Percentiles rank a stretch among this genome's conserved stretches.
Evolutionary conservation across 2,888 invertebrate species (phyloP).

Genomic region (Pristionchus maxplancki): DNA sequence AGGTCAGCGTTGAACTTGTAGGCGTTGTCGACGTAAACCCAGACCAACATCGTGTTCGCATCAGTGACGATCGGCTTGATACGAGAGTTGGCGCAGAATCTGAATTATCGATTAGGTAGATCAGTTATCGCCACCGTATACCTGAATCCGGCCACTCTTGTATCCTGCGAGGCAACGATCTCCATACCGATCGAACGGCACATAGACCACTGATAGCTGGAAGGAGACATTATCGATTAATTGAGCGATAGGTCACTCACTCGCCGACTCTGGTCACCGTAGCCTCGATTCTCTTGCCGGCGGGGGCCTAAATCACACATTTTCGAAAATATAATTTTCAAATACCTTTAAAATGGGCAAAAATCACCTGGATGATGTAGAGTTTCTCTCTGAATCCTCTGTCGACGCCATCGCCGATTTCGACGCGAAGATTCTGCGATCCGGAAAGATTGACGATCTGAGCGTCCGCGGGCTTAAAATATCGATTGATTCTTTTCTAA

Average conservation of each 20-base stretch:
- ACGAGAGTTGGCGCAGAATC: slow-evolving; percentile 18
- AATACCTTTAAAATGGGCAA: too few relatives aligned
- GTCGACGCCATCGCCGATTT: background rate
- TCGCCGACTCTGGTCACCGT: background rate
- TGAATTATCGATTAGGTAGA: background rate
- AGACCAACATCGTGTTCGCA: background rate
- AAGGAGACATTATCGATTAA: background rate
- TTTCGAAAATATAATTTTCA: too few relatives aligned
- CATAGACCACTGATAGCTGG: background rate
- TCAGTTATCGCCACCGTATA: background rate
- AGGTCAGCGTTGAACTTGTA: background rate
- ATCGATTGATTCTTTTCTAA: background rate
- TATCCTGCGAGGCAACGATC: slow-evolving; percentile 2
- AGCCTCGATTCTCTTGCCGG: background rate
- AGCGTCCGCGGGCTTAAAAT: background rate
- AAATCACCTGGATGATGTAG: background rate
- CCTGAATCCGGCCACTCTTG: background rate
- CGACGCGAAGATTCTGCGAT: background rate
- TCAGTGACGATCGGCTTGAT: background rate
- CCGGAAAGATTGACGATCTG: background rate
- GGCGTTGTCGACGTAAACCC: background rate
- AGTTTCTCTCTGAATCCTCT: slow-evolving; percentile 21
- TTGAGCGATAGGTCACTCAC: background rate
- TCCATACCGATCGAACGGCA: slow-evolving; percentile 3
- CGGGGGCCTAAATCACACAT: background rate